phyloP scores from a whole-genome alignment of 2,888 invertebrate species.

The Ptycholaimellus sp. region DNA sequence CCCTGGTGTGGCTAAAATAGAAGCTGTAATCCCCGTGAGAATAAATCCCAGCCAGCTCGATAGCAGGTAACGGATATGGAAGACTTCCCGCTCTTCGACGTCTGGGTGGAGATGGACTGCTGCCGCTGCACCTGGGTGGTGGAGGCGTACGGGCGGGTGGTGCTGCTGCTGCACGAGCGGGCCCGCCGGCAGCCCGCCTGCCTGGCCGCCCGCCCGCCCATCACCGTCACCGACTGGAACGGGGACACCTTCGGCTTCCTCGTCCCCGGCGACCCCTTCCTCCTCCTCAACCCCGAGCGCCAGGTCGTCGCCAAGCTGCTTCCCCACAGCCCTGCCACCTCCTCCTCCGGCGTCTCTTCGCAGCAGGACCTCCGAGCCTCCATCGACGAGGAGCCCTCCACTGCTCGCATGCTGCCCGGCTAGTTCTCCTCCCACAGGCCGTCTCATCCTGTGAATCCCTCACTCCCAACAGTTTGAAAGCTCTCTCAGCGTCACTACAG shows the following conservation, averaged over 20 bases:
- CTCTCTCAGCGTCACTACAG: not conserved
- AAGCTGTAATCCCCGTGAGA: too few species aligned
- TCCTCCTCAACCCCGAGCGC: conserved; percentile 3
- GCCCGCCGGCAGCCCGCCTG: not conserved
- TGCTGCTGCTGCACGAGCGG: conserved; percentile 5
- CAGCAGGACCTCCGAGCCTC: not conserved
- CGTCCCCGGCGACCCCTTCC: conserved; percentile 5
- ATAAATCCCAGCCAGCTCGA: not conserved
- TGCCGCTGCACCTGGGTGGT: conserved; percentile 6
- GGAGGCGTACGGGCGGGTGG: conserved; percentile 6
- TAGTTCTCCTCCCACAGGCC: not conserved
- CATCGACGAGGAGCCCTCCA: not conserved
- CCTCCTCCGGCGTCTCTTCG: not conserved
- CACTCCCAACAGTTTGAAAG: not conserved
- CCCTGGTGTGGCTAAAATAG: too few species aligned
- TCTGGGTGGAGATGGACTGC: conserved; percentile 6
- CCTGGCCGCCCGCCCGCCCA: not conserved
- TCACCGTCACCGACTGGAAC: conserved; percentile 6
- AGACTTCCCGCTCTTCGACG: conserved; percentile 6
- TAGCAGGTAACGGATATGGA: conserved; percentile 5
- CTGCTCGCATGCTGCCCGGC: not conserved
- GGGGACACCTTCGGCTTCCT: conserved; percentile 6
- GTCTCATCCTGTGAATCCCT: not conserved
- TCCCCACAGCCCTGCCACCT: conserved; percentile 1
- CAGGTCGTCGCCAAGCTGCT: conserved; percentile 4